A percentile compares a stretch with the other conserved stretches of the same genome.
Conservation (phyloP, 2,113 vertebrate species). For the Phoenicopterus ruber region DNA sequence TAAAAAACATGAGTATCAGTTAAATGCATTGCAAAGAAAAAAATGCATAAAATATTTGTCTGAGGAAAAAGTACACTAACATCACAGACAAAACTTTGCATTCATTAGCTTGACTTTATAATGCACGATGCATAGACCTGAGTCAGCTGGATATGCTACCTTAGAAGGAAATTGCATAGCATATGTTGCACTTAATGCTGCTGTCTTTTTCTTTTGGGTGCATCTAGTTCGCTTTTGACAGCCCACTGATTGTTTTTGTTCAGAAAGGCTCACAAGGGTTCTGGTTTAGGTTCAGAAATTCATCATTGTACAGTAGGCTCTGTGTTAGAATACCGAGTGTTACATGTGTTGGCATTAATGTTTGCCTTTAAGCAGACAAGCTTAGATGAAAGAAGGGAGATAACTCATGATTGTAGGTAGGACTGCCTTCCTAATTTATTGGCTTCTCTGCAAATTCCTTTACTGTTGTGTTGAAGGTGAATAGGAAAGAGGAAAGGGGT, state of each 20-base stretch:
- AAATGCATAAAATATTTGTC: not conserved
- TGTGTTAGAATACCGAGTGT: not conserved
- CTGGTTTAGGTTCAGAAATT: not conserved
- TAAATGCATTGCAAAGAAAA: not conserved
- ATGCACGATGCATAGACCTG: not conserved
- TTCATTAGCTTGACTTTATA: fast-evolving
- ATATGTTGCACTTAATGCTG: not conserved
- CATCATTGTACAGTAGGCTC: not conserved
- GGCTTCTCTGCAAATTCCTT: not conserved
- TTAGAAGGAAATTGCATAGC: not conserved
- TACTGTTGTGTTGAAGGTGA: not conserved
- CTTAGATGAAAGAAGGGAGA: not conserved
- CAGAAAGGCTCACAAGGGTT: not conserved
- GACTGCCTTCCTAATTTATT: not conserved
- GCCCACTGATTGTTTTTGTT: not conserved
- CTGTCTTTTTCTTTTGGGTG: not conserved
- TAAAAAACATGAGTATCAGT: not conserved
- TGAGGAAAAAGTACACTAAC: not conserved
- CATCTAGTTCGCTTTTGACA: not conserved
- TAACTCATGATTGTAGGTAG: not conserved
- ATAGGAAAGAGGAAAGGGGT: not conserved
- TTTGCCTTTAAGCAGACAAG: not conserved
- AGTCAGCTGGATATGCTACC: not conserved
- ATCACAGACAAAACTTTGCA: not conserved
- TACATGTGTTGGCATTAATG: not conserved